Conservation (phyloP, 53 echinoderm and acorn worm genomes). For the Apostichopus leukothele region DNA sequence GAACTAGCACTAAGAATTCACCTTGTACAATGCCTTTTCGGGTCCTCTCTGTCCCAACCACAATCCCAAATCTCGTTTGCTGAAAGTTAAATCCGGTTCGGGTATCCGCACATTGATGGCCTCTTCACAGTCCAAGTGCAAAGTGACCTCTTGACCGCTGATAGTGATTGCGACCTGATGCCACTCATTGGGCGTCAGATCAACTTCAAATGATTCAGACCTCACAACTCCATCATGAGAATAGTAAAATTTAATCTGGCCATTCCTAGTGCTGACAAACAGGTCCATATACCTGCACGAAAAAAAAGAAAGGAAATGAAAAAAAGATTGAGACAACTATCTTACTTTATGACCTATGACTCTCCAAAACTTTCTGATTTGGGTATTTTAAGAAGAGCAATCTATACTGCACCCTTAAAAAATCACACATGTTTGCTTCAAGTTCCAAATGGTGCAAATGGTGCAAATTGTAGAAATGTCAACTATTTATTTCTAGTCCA, state of each 20-base stretch:
- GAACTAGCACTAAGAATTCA: conserved; percentile 23
- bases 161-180: conserved; percentile 74
- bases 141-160: conserved; percentile 82
- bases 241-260: conserved; percentile 88
- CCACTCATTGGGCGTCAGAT: conserved; percentile 63
- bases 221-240: conserved; percentile 66
- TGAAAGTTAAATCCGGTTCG: conserved; percentile 73
- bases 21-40: conserved; percentile 80
- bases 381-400: no score
- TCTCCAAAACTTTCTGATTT: no score
- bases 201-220: conserved; percentile 58
- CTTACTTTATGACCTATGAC: no score
- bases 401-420: no score
- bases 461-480: no score
- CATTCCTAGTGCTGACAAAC: conserved; percentile 75
- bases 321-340: no score
- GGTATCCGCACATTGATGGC: conserved; percentile 67
- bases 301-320: not conserved
- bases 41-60: conserved; percentile 88
- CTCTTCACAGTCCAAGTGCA: conserved; percentile 78
- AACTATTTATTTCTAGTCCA: no score
- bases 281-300: conserved; percentile 82
- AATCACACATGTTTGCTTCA: no score
- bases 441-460: no score
- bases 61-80: conserved; percentile 59